These are phyloP conservation scores for Amphilophus citrinellus DNA, from an alignment of 2,113 vertebrate genomes.

Conservation along the genomic window DNA sequence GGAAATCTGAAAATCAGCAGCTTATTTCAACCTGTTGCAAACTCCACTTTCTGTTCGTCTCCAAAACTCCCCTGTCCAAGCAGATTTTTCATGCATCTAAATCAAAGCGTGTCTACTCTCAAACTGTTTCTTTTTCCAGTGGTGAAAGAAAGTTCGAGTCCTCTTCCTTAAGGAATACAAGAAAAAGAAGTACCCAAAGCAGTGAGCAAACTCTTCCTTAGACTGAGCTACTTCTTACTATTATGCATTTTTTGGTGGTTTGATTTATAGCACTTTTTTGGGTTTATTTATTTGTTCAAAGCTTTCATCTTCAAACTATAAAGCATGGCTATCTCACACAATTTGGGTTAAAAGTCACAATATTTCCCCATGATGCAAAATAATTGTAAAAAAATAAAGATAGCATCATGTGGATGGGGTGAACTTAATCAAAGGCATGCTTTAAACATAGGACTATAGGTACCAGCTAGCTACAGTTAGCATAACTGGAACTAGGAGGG, in stretches of 20 bases:
- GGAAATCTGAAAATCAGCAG: conserved; percentile 53
- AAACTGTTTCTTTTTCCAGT: neutral
- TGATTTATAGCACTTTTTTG: neutral
- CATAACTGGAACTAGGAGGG: neutral
- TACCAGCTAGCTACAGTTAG: neutral
- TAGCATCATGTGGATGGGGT: neutral
- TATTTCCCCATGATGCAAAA: neutral
- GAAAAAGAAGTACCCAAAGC: neutral
- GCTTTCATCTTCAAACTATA: neutral
- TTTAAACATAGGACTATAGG: neutral
- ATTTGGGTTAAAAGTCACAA: neutral
- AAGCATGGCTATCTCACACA: accelerated
- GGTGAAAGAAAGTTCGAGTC: neutral
- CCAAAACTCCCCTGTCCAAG: conserved; percentile 7
- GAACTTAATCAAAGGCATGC: neutral
- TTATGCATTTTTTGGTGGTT: neutral
- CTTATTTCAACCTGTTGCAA: conserved; percentile 57
- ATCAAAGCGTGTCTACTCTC: conserved; percentile 13
- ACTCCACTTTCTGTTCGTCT: conserved; percentile 15
- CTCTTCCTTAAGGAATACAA: neutral
- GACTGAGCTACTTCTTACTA: neutral
- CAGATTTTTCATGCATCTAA: conserved; percentile 33
- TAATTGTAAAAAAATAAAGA: neutral
- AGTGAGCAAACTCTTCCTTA: accelerated
- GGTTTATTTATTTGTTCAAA: neutral